Conservation (phyloP, 2,888 invertebrate species). For the Clivina fossor region DNA sequence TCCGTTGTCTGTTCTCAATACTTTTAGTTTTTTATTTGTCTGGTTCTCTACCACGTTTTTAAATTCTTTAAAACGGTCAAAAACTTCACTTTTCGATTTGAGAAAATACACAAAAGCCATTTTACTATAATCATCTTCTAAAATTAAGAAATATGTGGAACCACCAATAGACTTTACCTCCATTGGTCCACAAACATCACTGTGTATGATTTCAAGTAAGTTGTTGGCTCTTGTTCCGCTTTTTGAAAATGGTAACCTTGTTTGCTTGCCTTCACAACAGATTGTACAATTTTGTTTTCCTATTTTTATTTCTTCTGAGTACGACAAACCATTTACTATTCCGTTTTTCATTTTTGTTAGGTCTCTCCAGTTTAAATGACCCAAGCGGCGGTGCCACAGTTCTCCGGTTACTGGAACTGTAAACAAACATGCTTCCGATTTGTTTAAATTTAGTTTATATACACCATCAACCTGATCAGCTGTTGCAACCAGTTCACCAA, state of each 20-base stretch:
- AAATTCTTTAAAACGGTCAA: conserved; percentile 38
- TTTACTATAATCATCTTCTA: conserved; percentile 35
- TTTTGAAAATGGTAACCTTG: conserved; percentile 24
- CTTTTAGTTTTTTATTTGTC: conserved; percentile 36
- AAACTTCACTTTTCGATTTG: conserved; percentile 36
- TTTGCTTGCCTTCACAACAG: conserved; percentile 25
- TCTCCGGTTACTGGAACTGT: neutral
- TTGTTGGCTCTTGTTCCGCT: conserved; percentile 8
- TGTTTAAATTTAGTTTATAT: neutral
- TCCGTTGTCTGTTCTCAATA: conserved; percentile 42
- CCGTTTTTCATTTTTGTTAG: neutral
- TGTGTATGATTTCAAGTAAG: conserved; percentile 26
- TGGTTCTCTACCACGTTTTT: conserved; percentile 37
- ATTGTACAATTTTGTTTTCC: conserved; percentile 19
- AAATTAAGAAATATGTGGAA: conserved; percentile 31
- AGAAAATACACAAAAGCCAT: conserved; percentile 35
- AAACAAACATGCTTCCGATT: neutral
- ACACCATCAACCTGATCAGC: neutral
- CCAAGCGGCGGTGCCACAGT: conserved; percentile 5
- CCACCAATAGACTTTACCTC: conserved; percentile 29
- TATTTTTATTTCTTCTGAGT: neutral
- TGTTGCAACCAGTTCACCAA: neutral
- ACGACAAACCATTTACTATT: neutral
- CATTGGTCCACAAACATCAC: conserved; percentile 35
- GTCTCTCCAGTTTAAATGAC: conserved; percentile 1